Percentiles rank a stretch among this genome's conserved stretches.
Evolutionary conservation across 2,113 vertebrate genomes (phyloP).

Genomic region (Tauraco erythrolophus): DNA sequence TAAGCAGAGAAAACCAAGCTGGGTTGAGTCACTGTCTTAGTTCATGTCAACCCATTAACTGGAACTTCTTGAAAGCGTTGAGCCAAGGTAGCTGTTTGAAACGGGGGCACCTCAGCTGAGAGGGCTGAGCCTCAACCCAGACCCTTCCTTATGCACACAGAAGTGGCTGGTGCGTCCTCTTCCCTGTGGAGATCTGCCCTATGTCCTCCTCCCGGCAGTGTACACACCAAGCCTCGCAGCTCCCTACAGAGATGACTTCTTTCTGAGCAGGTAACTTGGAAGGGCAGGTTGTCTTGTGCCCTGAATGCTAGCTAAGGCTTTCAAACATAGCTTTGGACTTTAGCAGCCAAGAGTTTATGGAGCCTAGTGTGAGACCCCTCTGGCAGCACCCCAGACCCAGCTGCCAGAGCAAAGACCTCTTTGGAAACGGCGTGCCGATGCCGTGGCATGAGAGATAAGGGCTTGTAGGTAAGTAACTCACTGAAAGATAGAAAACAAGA

Average conservation of each 20-base stretch:
- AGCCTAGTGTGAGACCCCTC: too few species aligned
- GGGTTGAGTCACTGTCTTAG: not conserved
- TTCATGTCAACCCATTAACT: not conserved
- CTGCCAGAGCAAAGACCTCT: not conserved
- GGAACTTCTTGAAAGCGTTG: not conserved
- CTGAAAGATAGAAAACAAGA: not conserved
- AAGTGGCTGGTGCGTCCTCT: not conserved
- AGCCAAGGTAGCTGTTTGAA: not conserved
- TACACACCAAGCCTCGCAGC: not conserved
- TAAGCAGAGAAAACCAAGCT: not conserved
- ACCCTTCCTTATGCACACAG: not conserved
- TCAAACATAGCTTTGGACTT: not conserved
- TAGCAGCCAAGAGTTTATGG: not conserved
- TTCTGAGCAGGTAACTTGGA: not conserved
- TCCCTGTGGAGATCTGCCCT: not conserved
- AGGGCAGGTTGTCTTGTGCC: not conserved
- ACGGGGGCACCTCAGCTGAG: not conserved
- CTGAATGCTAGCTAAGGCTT: not conserved
- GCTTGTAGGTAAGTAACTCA: not conserved
- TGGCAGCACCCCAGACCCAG: not conserved
- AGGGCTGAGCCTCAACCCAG: not conserved
- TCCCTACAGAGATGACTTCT: not conserved
- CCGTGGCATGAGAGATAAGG: not conserved
- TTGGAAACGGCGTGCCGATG: not conserved
- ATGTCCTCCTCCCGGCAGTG: not conserved